Conservation (phyloP, 2,113 vertebrate species). For the Chamaetylas fuelleborni region DNA sequence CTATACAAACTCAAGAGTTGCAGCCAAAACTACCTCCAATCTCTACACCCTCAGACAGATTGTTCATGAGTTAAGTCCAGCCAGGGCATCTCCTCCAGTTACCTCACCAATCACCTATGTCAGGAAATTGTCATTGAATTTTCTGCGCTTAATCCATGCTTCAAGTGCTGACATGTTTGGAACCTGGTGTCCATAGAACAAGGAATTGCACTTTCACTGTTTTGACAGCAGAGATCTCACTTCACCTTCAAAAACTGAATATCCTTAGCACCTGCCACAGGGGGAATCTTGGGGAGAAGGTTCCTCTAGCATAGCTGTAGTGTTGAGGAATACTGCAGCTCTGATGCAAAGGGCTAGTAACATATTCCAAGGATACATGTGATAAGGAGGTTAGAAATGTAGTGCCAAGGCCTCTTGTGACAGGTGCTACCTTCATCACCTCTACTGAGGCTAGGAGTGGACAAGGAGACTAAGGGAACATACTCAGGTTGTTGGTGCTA, state of each 20-base stretch:
- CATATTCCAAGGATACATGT: not conserved
- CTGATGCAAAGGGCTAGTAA: not conserved
- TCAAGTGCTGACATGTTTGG: not conserved
- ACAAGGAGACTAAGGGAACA: not conserved
- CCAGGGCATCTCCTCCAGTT: not conserved
- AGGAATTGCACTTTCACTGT: not conserved
- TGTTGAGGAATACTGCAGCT: not conserved
- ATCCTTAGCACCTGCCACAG: conserved; percentile 15
- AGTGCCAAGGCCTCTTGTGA: not conserved
- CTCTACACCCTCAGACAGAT: not conserved
- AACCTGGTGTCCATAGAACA: not conserved
- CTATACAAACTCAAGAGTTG: not conserved
- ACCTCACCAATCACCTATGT: not conserved
- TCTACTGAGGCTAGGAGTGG: not conserved
- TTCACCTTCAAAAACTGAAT: not conserved
- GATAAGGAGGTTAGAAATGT: not conserved
- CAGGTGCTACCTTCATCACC: not conserved
- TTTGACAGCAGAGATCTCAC: not conserved
- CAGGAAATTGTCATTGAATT: not conserved
- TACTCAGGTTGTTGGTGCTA: not conserved
- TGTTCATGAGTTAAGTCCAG: not conserved
- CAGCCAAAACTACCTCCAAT: not conserved
- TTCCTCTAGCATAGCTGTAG: not conserved
- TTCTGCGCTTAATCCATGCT: not conserved
- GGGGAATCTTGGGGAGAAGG: not conserved